Percentiles rank a stretch among this genome's conserved stretches.
phyloP scores from a whole-genome alignment of 2,888 invertebrate species.

The Ormyrus labotus region DNA sequence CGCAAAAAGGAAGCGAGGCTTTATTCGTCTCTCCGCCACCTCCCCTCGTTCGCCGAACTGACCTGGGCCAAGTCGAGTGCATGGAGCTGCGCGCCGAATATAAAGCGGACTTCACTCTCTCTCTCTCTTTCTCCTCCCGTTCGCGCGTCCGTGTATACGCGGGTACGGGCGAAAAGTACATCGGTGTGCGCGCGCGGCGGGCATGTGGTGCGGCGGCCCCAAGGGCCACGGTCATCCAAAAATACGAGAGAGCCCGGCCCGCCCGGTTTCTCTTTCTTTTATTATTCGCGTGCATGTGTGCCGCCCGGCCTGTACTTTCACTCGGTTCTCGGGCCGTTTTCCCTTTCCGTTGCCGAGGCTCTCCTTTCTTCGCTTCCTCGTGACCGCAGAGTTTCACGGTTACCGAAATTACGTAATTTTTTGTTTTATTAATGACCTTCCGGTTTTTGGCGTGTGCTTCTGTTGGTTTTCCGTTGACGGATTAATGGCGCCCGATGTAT shows the following conservation, averaged over 20 bases:
- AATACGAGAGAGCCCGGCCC: constrained; percentile 61
- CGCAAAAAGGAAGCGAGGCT: too few species aligned
- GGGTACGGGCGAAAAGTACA: constrained; percentile 46
- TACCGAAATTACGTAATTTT: neutral
- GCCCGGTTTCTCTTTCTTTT: neutral
- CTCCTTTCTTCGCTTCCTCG: neutral
- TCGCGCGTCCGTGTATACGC: constrained; percentile 56
- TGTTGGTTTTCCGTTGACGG: neutral
- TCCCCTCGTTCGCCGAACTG: constrained; percentile 64
- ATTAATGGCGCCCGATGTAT: neutral
- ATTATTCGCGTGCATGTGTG: neutral
- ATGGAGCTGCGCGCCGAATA: constrained; percentile 69
- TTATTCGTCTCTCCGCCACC: constrained; percentile 46
- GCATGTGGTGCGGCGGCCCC: constrained; percentile 60
- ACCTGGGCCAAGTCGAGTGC: constrained; percentile 71
- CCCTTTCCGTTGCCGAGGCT: neutral
- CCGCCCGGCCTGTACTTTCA: constrained; percentile 2
- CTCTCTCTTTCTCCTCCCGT: constrained; percentile 46
- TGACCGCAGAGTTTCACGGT: neutral
- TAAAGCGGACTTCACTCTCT: constrained; percentile 70
- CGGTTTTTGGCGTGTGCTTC: neutral
- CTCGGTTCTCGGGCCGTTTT: neutral
- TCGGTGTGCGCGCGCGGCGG: too few species aligned
- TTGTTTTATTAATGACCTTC: neutral
- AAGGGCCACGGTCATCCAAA: constrained; percentile 74